Conservation (phyloP, 2,888 invertebrate species). For the Polyploca ridens region DNA sequence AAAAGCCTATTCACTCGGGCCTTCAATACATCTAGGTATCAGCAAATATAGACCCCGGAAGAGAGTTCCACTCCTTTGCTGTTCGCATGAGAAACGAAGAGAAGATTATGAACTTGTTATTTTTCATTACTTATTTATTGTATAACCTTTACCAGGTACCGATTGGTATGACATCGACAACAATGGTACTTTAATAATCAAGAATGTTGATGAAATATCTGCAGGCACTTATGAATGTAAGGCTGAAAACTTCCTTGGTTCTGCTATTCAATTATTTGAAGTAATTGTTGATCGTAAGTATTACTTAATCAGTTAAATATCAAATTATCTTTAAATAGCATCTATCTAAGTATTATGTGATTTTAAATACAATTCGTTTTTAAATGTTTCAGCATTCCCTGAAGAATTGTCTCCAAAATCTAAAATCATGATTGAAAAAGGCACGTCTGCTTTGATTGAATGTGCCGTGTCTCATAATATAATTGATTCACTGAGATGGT, state of each 20-base stretch:
- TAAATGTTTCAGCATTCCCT: conserved; percentile 43
- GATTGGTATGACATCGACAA: conserved; percentile 48
- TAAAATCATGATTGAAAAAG: conserved; percentile 34
- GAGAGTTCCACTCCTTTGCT: too few relatives aligned
- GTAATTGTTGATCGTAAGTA: conserved; percentile 50
- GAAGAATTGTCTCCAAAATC: conserved; percentile 18
- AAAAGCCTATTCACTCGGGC: too few relatives aligned
- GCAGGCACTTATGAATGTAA: conserved; percentile 49
- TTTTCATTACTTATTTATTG: not conserved
- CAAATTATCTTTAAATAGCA: too few relatives aligned
- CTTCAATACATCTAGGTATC: too few relatives aligned
- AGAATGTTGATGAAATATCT: conserved; percentile 39
- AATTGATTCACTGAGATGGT: conserved; percentile 54
- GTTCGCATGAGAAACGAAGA: too few relatives aligned
- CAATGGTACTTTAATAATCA: conserved; percentile 55
- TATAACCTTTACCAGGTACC: conserved; percentile 41
- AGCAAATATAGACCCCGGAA: too few relatives aligned
- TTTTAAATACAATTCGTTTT: not conserved
- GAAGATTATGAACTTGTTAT: not conserved
- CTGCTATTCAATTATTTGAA: conserved; percentile 34
- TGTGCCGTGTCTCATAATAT: conserved; percentile 45
- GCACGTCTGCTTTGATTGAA: conserved; percentile 30
- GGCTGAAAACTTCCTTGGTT: conserved; percentile 49
- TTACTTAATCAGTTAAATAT: too few relatives aligned
- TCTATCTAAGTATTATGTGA: not conserved